Base-by-base conservation (phyloP, 30 jellyfish, hydroid and myxozoan species). In the Turritopsis dohrnii region DNA sequence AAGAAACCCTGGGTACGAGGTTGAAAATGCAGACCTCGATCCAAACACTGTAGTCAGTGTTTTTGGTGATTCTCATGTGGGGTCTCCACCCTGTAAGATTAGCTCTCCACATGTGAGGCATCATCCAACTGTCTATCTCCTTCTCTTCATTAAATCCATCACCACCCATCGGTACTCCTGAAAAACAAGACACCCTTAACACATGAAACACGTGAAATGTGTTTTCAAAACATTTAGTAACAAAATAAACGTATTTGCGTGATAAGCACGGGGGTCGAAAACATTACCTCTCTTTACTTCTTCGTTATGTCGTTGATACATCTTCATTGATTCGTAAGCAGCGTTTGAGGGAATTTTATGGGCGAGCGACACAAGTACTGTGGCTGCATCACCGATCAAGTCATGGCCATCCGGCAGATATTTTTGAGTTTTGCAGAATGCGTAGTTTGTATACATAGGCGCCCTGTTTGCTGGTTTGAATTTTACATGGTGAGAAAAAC, bases 61-160 rank as follows among this genome's bases (percentile, higher is more conserved):
- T 74, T 29, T 4, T 74, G 27, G 53, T 21, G n/a, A 74, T 74
- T 26, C 83, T 26, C 83, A 74, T 74, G 21, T 74, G 83, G 16
- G 83, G 83, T 26, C 83, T 26, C 83, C 83, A 74, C 18, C 83
- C 83, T n/a, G 83, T 74, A 13, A 74, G 83, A n/a, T 74, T 74
- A 18, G 83, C 83, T 23, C 83, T 74, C 83, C 83, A 74, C 83
- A 74, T 74, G 60, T 74, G 83, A 9, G 83, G 83, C 83, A 74
- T 74, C 83, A 74, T 74, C 83, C 83, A 74, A 74, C 83, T 74
- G 21, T 26, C 83, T 8, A 74, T 29, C 0, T n/a, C 83, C 31
- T 74, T 29, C 31, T 74, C 31, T 22, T 74, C 31, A n/a, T 26
- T 24, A 17, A 22, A n/a, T 22, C 30, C 76, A n/a, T 74, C 19